Conservation (phyloP, 2,113 vertebrate genomes). For the Jaculus jaculus region DNA sequence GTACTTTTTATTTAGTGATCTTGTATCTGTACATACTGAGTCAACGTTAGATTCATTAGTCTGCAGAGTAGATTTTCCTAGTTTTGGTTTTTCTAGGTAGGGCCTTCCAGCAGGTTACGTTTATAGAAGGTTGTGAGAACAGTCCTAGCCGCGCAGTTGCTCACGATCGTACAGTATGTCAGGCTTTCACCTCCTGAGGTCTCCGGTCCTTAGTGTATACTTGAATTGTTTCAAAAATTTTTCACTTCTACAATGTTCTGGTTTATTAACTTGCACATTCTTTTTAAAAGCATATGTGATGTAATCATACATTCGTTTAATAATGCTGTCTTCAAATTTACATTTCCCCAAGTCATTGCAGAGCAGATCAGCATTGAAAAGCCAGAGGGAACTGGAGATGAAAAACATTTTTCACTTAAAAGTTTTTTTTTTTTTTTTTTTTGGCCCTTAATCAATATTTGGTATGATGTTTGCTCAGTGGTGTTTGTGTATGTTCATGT, state of each 20-base stretch:
- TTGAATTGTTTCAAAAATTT: slow-evolving; percentile 28
- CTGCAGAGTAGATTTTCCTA: not conserved
- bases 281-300: slow-evolving; percentile 33
- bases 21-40: not conserved
- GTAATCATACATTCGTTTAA: slow-evolving; percentile 15
- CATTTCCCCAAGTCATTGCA: not conserved
- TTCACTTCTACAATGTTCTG: slow-evolving; percentile 23
- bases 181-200: not conserved
- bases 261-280: slow-evolving; percentile 35
- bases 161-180: not conserved
- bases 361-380: slow-evolving; percentile 23
- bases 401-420: not conserved
- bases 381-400: not conserved
- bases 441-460: slow-evolving; percentile 46
- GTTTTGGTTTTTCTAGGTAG: too few relatives aligned
- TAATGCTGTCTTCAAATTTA: slow-evolving; percentile 44
- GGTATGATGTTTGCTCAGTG: not conserved
- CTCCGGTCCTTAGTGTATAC: slow-evolving; percentile 39
- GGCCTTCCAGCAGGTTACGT: not conserved
- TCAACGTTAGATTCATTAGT: slow-evolving; percentile 37
- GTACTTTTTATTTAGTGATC: slow-evolving; percentile 21
- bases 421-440: slow-evolving; percentile 26
- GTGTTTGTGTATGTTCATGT: not conserved
- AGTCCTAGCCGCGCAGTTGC: not conserved
- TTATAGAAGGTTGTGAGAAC: not conserved